A percentile compares a stretch with the other conserved stretches of the same genome.
Conservation (phyloP, 23 tunicate species). For the Ciona savignyi region DNA sequence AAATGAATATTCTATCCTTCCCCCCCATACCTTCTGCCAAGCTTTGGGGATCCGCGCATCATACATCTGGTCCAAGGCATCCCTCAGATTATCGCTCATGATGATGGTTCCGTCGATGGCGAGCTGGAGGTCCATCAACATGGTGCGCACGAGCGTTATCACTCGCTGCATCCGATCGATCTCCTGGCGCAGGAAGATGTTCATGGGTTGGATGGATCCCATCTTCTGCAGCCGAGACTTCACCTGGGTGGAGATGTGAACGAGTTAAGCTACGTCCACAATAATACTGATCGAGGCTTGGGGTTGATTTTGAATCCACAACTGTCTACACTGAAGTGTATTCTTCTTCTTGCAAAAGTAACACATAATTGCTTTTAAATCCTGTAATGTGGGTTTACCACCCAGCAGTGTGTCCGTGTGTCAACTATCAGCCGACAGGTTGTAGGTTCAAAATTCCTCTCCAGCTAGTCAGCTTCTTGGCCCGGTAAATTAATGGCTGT, state of each 20-base stretch:
- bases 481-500: too few species aligned
- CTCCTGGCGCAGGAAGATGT: slow-evolving; percentile 85
- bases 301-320: too few species aligned
- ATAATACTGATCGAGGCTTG: too few species aligned
- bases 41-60: slow-evolving; percentile 82
- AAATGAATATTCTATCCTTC: not conserved
- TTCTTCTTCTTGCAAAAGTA: too few species aligned
- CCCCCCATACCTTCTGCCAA: slow-evolving; percentile 56
- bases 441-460: too few species aligned
- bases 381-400: too few species aligned
- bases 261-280: too few species aligned
- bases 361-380: too few species aligned
- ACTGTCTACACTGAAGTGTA: too few species aligned
- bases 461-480: too few species aligned
- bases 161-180: slow-evolving; percentile 85
- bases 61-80: slow-evolving; percentile 84
- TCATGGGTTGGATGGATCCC: slow-evolving; percentile 90
- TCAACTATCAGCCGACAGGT: too few species aligned
- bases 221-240: slow-evolving; percentile 74
- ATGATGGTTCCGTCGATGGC: slow-evolving; percentile 91
- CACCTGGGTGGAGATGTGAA: slow-evolving; percentile 27
- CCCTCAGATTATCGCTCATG: slow-evolving; percentile 77
- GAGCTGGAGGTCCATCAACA: slow-evolving; percentile 51
- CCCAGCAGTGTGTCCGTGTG: too few species aligned
- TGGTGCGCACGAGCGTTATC: slow-evolving; percentile 45